phyloP scores from a whole-genome alignment of 2,888 invertebrate species.

The Leptopterna dolabrata region DNA sequence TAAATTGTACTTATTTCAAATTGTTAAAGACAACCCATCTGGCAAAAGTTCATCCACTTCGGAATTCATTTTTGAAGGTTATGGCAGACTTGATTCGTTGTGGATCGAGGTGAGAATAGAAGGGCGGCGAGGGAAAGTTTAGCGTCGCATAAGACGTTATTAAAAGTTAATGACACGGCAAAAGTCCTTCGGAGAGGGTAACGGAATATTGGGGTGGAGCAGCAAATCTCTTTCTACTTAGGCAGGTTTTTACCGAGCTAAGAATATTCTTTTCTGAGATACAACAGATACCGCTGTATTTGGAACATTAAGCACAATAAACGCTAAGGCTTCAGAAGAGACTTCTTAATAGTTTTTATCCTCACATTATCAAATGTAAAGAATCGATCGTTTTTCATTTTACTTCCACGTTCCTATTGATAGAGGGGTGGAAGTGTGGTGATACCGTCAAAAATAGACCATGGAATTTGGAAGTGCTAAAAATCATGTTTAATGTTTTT shows the following conservation, averaged over 20 bases:
- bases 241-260: not conserved
- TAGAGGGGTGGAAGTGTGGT: too few species aligned
- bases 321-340: not conserved
- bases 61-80: not conserved
- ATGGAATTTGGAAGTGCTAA: too few species aligned
- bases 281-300: not conserved
- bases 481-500: too few species aligned
- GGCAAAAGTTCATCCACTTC: too few species aligned
- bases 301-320: not conserved
- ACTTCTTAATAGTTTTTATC: too few species aligned
- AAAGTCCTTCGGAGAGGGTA: slow-evolving; percentile 16
- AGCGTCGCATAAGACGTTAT: slow-evolving; percentile 51
- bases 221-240: not conserved
- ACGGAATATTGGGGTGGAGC: not conserved
- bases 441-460: too few species aligned
- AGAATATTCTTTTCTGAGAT: not conserved
- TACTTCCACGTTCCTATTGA: too few species aligned
- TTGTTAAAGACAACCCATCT: too few species aligned
- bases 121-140: slow-evolving; percentile 24
- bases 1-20: too few species aligned
- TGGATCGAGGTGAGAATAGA: not conserved
- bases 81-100: not conserved
- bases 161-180: slow-evolving; percentile 54
- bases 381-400: too few species aligned
- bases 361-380: too few species aligned